phyloP scores from a whole-genome alignment of 2,888 invertebrate genomes.

The Cerastis leucographa region DNA sequence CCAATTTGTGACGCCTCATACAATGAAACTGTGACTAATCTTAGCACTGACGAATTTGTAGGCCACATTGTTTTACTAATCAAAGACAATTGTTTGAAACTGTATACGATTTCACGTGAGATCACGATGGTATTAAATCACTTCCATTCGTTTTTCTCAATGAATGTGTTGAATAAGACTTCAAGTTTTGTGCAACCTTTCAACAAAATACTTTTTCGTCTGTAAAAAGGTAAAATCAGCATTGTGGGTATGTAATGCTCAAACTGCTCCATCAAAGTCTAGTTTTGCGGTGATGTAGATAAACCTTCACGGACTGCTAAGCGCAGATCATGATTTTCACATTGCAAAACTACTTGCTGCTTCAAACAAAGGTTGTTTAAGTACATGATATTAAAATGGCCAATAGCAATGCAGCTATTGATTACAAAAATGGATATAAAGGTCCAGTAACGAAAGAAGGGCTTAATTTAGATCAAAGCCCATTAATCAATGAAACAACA shows the following conservation, averaged over 20 bases:
- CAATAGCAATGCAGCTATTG: not conserved
- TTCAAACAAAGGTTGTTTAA: conserved; percentile 4
- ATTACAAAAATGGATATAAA: not conserved
- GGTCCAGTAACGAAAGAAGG: not conserved
- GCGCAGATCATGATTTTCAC: not conserved
- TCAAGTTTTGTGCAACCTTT: not conserved
- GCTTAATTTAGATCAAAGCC: conserved; percentile 9
- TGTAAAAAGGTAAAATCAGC: not conserved
- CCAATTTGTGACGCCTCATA: conserved; percentile 72
- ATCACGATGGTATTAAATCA: conserved; percentile 70
- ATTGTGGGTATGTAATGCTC: not conserved
- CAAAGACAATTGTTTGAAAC: conserved; percentile 79
- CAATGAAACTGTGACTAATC: conserved; percentile 73
- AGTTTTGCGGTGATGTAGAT: conserved; percentile 1
- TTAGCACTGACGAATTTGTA: conserved; percentile 75
- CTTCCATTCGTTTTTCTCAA: conserved; percentile 52
- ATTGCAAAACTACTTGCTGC: not conserved
- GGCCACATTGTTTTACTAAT: conserved; percentile 78
- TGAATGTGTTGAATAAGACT: conserved; percentile 39
- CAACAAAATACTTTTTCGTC: not conserved
- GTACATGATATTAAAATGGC: not conserved
- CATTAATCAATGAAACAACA: conserved; percentile 45
- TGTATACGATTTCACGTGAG: conserved; percentile 71
- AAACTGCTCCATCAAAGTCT: conserved; percentile 8
- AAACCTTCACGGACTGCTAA: conserved; percentile 25